These are phyloP conservation scores for Danio aesculapii DNA, from an alignment of 2,797 vertebrate genomes.

Conservation along the genomic window DNA sequence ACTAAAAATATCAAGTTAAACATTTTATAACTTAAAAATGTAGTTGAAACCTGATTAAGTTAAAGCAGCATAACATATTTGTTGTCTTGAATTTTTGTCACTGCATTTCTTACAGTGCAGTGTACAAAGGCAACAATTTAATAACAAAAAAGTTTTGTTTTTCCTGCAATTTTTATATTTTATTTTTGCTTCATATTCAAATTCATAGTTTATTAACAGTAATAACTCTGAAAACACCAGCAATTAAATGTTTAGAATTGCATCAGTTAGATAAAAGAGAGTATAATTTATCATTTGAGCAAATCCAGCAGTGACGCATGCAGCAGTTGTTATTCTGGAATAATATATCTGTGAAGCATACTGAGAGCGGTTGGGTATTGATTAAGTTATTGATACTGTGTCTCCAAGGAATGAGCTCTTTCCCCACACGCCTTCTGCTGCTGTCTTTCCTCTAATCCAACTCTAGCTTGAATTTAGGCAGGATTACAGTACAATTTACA, in stretches of 20 bases:
- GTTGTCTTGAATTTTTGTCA: no score
- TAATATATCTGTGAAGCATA: constrained; percentile 45
- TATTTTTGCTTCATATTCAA: neutral
- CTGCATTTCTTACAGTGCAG: no score
- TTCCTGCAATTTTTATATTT: neutral
- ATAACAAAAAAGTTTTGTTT: no score
- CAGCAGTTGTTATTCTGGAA: constrained; percentile 29
- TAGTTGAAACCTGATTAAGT: no score
- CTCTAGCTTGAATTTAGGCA: constrained; percentile 56
- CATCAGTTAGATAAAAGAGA: neutral
- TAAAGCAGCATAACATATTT: no score
- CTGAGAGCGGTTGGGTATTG: constrained; percentile 58
- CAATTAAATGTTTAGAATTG: neutral
- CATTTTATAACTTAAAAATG: no score
- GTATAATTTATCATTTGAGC: constrained; percentile 1
- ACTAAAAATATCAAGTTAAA: no score
- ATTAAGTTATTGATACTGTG: constrained; percentile 62
- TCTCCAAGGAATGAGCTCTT: constrained; percentile 51
- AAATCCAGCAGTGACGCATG: constrained; percentile 18
- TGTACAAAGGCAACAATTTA: neutral
- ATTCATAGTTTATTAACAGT: neutral
- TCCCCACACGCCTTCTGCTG: constrained; percentile 50
- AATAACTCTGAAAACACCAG: neutral
- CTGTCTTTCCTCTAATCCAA: constrained; percentile 50
- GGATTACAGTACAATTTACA: constrained; percentile 44